These are phyloP conservation scores for Morus bassanus DNA, from an alignment of 2,797 vertebrate species.

Conservation along the genomic window DNA sequence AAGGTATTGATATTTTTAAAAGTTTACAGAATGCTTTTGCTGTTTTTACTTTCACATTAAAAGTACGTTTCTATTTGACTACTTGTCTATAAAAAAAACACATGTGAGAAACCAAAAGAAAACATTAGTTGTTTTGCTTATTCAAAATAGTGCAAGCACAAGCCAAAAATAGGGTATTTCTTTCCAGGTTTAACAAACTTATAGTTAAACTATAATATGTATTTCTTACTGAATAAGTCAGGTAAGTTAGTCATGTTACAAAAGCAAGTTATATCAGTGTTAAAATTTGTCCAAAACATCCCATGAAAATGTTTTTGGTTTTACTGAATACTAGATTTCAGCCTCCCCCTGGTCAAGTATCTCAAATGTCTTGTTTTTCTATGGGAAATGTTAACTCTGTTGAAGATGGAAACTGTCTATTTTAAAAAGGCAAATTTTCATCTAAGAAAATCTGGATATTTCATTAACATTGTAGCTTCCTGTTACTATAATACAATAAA, in stretches of 20 bases:
- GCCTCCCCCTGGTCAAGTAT: fast-evolving
- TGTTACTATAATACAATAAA: background rate
- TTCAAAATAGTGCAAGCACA: background rate
- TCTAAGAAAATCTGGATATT: background rate
- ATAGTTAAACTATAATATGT: background rate
- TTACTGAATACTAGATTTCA: background rate
- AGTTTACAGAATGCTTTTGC: background rate
- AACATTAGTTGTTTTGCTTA: background rate
- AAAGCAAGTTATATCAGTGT: background rate
- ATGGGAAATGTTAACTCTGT: background rate
- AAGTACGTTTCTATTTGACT: background rate
- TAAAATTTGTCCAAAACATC: background rate
- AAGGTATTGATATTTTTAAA: background rate
- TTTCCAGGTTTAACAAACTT: background rate
- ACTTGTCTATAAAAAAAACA: background rate
- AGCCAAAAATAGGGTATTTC: fast-evolving
- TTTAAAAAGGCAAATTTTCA: background rate
- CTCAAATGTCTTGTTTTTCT: background rate
- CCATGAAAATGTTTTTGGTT: background rate
- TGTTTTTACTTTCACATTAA: background rate
- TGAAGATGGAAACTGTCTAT: background rate
- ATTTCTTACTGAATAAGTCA: background rate
- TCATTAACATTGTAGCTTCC: background rate
- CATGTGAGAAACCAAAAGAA: background rate
- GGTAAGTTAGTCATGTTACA: background rate